Base-by-base conservation (phyloP, 1,140 invertebrate genomes). In the Drosophila sp. region DNA sequence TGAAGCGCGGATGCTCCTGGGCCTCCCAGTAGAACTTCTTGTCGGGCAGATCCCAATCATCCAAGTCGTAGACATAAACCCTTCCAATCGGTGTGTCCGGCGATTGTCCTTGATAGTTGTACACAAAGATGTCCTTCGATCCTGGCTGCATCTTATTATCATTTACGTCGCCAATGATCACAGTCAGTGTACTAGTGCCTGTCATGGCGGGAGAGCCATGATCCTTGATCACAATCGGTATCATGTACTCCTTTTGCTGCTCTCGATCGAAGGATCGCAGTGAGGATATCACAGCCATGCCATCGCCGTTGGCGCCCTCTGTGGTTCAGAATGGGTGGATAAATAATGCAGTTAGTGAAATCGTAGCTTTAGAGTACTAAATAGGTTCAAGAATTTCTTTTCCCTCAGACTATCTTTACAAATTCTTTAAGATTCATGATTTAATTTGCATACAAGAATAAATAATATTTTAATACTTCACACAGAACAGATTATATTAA, bases 71-170 rank as follows among this genome's bases (percentile, higher is more conserved):
- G 0, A 99, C 97, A 91, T 99, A 98, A 2, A 99, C 98, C 67
- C 97, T 94, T 21, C 98, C 98, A 71, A 99, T 98, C 92, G 97
- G 96, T 0, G 97, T 97, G 76, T 98, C 96, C 1, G 97, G 97
- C 71, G 97, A 96, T 92, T 97, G 95, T 48, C 97, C 97, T 95
- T 98, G 94, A 63, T 98, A 99, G 92, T 98, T 99, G 92, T 99
- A 99, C 0, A 99, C 97, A 91, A 98, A 96, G 75, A 99, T 99
- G 67, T 98, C 97, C 92, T 99, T 99, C 1, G 96, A 96, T 0
- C 98, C 98, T 0, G 97, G 96, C 89, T 97, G 96, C 97, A 99
- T 99, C 93, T 97, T 97, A 92, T 99, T 99, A 89, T 99, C 98
- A 91, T 99, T 99, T 1, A 97, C 95, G 90, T 98, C 98, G 16